phyloP scores from a whole-genome alignment of 2,888 invertebrate species.

The Trypoxylon attenuatum region DNA sequence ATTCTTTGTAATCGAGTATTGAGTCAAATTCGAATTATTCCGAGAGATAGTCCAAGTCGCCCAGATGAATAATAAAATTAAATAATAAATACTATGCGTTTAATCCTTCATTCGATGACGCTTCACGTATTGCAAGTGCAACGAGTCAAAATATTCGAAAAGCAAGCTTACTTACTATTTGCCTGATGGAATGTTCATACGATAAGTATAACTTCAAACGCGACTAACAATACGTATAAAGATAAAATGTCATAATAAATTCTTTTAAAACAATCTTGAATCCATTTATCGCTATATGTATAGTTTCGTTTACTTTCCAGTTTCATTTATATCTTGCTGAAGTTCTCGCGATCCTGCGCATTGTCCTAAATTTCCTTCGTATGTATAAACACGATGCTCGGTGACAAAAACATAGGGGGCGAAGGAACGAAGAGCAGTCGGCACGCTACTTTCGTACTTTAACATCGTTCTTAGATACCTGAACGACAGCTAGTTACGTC shows the following conservation, averaged over 20 bases:
- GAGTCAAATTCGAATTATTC: not conserved
- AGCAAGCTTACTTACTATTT: not conserved
- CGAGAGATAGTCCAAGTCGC: not conserved
- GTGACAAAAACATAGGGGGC: too few species aligned
- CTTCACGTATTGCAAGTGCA: slow-evolving; percentile 4
- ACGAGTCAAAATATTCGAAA: slow-evolving; percentile 12
- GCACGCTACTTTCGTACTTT: not conserved
- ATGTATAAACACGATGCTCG: too few species aligned
- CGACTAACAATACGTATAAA: too few species aligned
- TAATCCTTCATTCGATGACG: not conserved
- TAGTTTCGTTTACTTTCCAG: too few species aligned
- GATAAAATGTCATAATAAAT: too few species aligned
- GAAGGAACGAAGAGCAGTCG: not conserved
- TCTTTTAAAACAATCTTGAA: too few species aligned
- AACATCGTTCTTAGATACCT: not conserved
- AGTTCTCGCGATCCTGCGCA: not conserved
- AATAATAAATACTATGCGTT: slow-evolving; percentile 12
- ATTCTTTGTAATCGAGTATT: not conserved
- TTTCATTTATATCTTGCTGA: too few species aligned
- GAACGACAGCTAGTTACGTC: not conserved
- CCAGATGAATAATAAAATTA: not conserved
- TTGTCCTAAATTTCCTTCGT: not conserved
- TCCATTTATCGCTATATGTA: too few species aligned
- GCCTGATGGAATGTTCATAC: too few species aligned
- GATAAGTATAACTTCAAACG: too few species aligned